phyloP scores from a whole-genome alignment of 2,797 vertebrate species.

The Lemur catta region DNA sequence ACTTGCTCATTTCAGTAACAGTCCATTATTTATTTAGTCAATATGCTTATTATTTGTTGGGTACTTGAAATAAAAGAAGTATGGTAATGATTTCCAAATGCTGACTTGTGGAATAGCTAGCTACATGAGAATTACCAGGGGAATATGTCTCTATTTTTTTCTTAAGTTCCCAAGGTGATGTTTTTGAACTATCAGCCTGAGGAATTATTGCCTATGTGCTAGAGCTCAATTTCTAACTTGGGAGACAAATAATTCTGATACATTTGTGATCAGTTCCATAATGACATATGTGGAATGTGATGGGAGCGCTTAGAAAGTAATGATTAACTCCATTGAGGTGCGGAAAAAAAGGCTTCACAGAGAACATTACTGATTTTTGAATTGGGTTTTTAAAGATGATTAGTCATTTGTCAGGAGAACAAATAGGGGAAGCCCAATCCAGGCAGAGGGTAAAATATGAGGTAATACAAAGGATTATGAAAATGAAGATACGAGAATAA shows the following conservation, averaged over 20 bases:
- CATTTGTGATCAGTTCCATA: not conserved
- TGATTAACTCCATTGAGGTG: not conserved
- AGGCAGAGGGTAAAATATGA: not conserved
- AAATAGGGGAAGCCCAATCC: not conserved
- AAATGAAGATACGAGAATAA: not conserved
- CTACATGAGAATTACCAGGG: not conserved
- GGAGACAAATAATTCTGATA: not conserved
- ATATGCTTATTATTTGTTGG: not conserved
- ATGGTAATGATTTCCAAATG: conserved; percentile 2
- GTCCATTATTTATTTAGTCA: not conserved
- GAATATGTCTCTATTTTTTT: not conserved
- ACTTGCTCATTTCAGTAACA: not conserved
- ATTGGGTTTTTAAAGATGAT: not conserved
- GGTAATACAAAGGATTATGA: not conserved
- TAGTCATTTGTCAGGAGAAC: not conserved
- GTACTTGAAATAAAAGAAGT: not conserved
- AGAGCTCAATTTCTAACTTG: not conserved
- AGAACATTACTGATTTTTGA: not conserved
- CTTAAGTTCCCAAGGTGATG: not conserved
- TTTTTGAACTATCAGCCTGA: not conserved
- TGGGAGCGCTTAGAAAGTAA: not conserved
- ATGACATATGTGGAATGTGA: not conserved
- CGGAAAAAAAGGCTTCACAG: not conserved
- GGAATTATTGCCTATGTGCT: not conserved
- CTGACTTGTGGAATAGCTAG: not conserved